phyloP scores from a whole-genome alignment of 2,113 vertebrate genomes.

The Otus sunia region DNA sequence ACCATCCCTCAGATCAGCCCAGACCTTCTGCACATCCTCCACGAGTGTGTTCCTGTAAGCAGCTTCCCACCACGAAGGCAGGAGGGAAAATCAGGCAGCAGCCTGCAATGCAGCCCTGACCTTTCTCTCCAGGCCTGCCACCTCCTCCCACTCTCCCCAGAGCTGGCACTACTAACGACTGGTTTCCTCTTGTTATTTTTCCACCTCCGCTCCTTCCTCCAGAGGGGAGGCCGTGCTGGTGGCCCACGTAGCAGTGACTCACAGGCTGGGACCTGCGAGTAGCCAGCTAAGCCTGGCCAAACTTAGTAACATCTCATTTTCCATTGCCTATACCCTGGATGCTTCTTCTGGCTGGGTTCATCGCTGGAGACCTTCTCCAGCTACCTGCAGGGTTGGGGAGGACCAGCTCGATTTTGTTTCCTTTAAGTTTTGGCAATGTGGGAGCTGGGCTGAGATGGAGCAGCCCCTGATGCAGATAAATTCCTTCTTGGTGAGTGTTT shows the following conservation, averaged over 20 bases:
- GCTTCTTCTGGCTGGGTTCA: not conserved
- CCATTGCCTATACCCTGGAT: constrained; percentile 26
- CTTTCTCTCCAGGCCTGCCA: constrained; percentile 41
- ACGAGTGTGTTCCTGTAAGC: accelerated
- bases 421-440: not conserved
- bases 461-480: not conserved
- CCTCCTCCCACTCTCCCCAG: constrained; percentile 39
- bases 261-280: constrained; percentile 16
- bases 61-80: not conserved
- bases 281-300: constrained; percentile 40
- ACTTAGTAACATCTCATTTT: constrained; percentile 58
- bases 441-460: not conserved
- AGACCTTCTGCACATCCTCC: not conserved
- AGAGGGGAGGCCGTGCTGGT: constrained; percentile 48
- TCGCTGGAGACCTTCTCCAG: not conserved
- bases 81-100: not conserved
- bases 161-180: constrained; percentile 53
- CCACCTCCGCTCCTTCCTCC: constrained; percentile 44
- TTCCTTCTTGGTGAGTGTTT: not conserved
- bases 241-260: constrained; percentile 41
- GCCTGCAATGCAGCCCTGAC: constrained; percentile 1
- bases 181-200: constrained; percentile 61
- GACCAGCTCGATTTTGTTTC: not conserved
- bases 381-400: not conserved
- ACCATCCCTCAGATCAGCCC: not conserved